Evolutionary conservation across 2,113 vertebrate species (phyloP).

Genomic region (Eidolon helvum): DNA sequence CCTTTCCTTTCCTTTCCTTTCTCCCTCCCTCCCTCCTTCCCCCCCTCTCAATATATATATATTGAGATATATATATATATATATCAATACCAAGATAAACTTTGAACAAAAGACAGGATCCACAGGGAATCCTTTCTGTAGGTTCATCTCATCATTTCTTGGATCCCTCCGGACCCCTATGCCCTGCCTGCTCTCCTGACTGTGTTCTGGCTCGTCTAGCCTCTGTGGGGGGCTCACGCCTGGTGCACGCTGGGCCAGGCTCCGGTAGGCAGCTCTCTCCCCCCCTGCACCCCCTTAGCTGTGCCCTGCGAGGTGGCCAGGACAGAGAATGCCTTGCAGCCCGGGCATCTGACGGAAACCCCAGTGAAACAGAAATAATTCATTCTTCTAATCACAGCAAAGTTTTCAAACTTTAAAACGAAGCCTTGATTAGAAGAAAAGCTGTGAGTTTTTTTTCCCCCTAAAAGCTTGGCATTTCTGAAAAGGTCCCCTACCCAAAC

Average conservation of each 20-base stretch:
- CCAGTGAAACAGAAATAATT: not conserved
- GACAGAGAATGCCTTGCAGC: not conserved
- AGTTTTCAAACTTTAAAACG: conserved; percentile 58
- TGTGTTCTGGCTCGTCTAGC: not conserved
- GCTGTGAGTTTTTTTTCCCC: not conserved
- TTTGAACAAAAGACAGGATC: not conserved
- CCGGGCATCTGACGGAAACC: not conserved
- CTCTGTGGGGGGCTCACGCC: rapidly evolving
- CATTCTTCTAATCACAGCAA: conserved; percentile 33
- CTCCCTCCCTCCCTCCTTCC: no score
- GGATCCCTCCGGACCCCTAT: not conserved
- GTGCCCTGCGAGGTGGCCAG: not conserved
- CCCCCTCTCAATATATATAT: no score
- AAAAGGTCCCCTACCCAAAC: conserved; percentile 49
- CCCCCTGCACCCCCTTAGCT: rapidly evolving
- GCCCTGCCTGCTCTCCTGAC: rapidly evolving
- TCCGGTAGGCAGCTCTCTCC: rapidly evolving
- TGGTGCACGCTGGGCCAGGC: rapidly evolving
- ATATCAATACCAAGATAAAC: not conserved
- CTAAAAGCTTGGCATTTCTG: conserved; percentile 57
- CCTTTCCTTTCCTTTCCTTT: no score
- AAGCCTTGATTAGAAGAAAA: conserved; percentile 17
- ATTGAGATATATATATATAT: no score
- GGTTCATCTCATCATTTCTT: not conserved
- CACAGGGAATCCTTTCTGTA: not conserved